phyloP scores from a whole-genome alignment of 1,140 invertebrate species.

The Maniola jurtina region DNA sequence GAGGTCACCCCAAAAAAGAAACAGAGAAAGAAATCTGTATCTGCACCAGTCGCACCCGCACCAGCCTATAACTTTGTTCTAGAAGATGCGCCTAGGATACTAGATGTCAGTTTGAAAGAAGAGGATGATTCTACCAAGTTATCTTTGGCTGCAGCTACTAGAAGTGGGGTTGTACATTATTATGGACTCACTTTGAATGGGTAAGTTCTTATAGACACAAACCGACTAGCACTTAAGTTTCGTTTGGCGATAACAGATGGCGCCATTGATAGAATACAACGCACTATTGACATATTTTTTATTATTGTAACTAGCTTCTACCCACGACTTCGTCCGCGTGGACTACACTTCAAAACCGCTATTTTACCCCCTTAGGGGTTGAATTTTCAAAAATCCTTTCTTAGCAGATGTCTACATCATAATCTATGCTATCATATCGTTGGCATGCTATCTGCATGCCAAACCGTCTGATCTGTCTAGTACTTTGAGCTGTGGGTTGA shows the following conservation, averaged over 20 bases:
- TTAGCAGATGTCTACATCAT: too few relatives aligned
- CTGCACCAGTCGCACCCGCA: slow-evolving; percentile 35
- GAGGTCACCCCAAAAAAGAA: slow-evolving; percentile 44
- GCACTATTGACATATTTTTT: too few relatives aligned
- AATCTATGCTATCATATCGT: too few relatives aligned
- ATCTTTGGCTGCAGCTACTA: slow-evolving; percentile 82
- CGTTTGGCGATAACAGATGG: background rate
- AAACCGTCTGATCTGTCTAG: too few relatives aligned
- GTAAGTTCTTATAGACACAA: slow-evolving; percentile 58
- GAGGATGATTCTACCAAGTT: slow-evolving; percentile 65
- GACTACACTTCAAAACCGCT: too few relatives aligned
- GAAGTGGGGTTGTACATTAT: slow-evolving; percentile 86
- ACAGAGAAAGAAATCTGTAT: slow-evolving; percentile 52
- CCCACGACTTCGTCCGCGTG: too few relatives aligned
- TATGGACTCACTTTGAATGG: slow-evolving; percentile 88
- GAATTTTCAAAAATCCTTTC: too few relatives aligned
- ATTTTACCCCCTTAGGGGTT: too few relatives aligned
- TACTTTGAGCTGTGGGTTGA: too few relatives aligned
- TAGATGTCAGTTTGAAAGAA: slow-evolving; percentile 72
- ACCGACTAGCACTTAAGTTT: background rate
- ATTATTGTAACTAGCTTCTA: too few relatives aligned
- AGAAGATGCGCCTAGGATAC: slow-evolving; percentile 82
- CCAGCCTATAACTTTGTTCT: slow-evolving; percentile 81
- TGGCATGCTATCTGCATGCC: too few relatives aligned
- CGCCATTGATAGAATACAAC: background rate